Evolutionary conservation across 2,888 invertebrate species (phyloP).

Genomic region (Euzetes globulus): DNA sequence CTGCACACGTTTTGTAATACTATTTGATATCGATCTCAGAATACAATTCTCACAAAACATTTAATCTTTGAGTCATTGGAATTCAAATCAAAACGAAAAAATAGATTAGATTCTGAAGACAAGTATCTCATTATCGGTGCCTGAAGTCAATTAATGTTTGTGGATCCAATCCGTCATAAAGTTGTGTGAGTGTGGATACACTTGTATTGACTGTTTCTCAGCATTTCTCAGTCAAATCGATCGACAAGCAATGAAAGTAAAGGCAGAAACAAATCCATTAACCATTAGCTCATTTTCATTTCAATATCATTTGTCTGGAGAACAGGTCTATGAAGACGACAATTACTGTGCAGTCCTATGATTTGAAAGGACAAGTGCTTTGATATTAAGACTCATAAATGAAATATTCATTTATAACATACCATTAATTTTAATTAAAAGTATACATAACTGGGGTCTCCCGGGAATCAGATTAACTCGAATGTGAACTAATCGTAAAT

Average conservation of each 20-base stretch:
- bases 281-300: not conserved
- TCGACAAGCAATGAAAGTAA: not conserved
- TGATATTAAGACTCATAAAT: no score
- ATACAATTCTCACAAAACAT: not conserved
- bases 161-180: no score
- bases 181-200: no score
- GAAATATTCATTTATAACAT: not conserved
- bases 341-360: no score
- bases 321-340: no score
- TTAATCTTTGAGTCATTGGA: not conserved
- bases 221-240: not conserved
- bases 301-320: not conserved
- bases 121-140: not conserved
- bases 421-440: conserved; percentile 11
- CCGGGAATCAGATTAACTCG: not conserved
- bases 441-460: not conserved
- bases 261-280: not conserved
- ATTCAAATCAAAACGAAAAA: not conserved
- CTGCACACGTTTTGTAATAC: not conserved
- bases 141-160: not conserved
- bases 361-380: no score
- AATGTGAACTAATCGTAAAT: not conserved
- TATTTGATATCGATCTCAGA: not conserved
- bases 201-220: no score
- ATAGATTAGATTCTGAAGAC: not conserved